Conservation (phyloP, 2,797 vertebrate species). For the Peromyscus aztecus region DNA sequence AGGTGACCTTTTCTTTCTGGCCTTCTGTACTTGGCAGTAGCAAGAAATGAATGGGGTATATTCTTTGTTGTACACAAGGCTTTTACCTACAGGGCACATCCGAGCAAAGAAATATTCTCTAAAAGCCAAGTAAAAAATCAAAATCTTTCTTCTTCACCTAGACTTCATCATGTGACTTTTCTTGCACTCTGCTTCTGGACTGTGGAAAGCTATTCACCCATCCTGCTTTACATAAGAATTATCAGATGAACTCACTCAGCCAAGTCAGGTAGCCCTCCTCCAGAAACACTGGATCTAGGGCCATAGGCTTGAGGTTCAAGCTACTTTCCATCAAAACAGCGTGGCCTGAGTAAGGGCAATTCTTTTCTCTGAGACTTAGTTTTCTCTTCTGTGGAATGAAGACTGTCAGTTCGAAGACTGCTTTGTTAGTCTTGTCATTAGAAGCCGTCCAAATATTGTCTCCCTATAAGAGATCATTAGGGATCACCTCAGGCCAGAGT, state of each 20-base stretch:
- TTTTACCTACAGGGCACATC: slow-evolving; percentile 46
- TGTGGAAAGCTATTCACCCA: not conserved
- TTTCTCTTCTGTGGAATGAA: not conserved
- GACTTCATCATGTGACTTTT: not conserved
- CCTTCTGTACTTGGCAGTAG: slow-evolving; percentile 44
- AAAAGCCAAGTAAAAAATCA: slow-evolving; percentile 31
- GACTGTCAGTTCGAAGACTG: not conserved
- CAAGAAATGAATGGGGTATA: not conserved
- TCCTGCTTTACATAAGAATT: not conserved
- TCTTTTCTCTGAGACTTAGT: not conserved
- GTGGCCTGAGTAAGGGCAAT: not conserved
- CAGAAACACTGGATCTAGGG: not conserved
- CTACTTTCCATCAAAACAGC: not conserved
- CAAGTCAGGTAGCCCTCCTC: not conserved
- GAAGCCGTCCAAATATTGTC: not conserved
- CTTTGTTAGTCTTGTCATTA: not conserved
- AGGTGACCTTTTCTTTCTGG: slow-evolving; percentile 65
- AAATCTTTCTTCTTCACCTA: slow-evolving; percentile 1
- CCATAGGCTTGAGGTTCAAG: not conserved
- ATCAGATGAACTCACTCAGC: not conserved
- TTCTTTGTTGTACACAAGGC: not conserved
- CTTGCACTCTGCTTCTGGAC: not conserved
- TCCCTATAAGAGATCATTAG: not conserved
- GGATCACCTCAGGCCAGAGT: not conserved
- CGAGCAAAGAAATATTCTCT: not conserved